Percentiles rank a stretch among this genome's conserved stretches.
Evolutionary conservation across 2,113 vertebrate genomes (phyloP).

Genomic region (Oreotrochilus melanogaster): DNA sequence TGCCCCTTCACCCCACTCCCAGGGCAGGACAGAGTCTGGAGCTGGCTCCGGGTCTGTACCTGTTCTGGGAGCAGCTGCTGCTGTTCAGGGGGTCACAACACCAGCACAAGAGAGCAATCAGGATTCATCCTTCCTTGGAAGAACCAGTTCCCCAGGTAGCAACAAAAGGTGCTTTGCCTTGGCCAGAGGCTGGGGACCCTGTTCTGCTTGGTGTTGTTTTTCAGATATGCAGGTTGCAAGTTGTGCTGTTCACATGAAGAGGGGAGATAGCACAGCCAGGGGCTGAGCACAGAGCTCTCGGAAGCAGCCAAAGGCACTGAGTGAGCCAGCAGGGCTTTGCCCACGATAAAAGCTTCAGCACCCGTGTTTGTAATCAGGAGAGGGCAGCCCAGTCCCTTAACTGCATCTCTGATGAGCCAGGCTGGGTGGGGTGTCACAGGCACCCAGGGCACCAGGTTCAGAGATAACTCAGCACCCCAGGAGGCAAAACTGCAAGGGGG

Average conservation of each 20-base stretch:
- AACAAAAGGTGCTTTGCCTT: background rate
- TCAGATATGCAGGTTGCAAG: slow-evolving; percentile 32
- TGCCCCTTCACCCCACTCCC: background rate
- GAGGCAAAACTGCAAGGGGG: background rate
- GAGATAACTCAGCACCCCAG: background rate
- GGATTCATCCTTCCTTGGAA: background rate
- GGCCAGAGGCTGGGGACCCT: background rate
- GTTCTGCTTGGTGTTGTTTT: background rate
- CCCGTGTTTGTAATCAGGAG: slow-evolving; percentile 46
- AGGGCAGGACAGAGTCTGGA: background rate
- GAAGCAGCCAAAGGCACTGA: background rate
- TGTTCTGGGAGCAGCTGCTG: background rate
- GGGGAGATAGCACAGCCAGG: background rate
- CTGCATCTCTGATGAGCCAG: slow-evolving; percentile 35
- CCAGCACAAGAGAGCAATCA: background rate
- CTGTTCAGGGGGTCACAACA: background rate
- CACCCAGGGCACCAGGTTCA: background rate
- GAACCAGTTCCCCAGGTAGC: background rate
- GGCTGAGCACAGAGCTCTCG: accelerated
- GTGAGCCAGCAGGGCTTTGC: slow-evolving; percentile 45
- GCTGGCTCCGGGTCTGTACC: background rate
- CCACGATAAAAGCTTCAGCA: slow-evolving; percentile 54
- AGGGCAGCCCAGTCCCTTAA: slow-evolving; percentile 13
- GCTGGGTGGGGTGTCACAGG: slow-evolving; percentile 67
- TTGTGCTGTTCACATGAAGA: background rate